Evolutionary conservation across 2,113 vertebrate genomes (phyloP).

Genomic region (Gorsachius goisagi): DNA sequence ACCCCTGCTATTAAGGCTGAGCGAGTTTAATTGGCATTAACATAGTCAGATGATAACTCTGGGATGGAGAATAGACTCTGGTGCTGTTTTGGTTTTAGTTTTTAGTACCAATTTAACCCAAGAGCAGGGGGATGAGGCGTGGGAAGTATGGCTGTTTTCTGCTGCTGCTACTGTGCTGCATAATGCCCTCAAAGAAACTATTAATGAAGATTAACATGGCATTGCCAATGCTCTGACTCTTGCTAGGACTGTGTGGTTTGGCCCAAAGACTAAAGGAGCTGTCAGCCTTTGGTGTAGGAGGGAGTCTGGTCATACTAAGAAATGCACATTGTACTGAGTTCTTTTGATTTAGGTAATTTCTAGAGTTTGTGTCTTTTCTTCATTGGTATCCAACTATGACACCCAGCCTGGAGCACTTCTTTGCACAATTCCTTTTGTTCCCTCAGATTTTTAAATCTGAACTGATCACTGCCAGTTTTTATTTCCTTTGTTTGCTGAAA

Average conservation of each 20-base stretch:
- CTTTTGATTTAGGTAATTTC: background rate
- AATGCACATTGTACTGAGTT: background rate
- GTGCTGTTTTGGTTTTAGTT: background rate
- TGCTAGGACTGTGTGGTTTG: background rate
- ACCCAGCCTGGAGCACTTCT: background rate
- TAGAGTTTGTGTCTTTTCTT: background rate
- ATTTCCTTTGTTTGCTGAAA: background rate
- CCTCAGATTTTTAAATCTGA: background rate
- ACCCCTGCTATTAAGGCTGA: background rate
- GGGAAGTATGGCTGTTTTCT: background rate
- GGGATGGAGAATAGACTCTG: background rate
- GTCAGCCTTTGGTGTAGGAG: accelerated
- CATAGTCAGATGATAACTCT: background rate
- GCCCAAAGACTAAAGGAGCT: background rate
- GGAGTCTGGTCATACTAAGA: background rate
- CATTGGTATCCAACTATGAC: background rate
- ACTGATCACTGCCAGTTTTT: background rate
- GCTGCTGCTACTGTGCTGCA: background rate
- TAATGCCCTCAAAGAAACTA: background rate
- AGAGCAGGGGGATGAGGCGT: background rate
- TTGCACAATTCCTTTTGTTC: background rate
- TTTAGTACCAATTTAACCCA: background rate
- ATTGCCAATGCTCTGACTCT: background rate
- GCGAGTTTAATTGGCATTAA: background rate
- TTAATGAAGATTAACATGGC: background rate